Evolutionary conservation across 2,888 invertebrate species (phyloP), one percentile per base, ranked within the genome.

Genomic region (Lordiphosa andalusiaca): DNA sequence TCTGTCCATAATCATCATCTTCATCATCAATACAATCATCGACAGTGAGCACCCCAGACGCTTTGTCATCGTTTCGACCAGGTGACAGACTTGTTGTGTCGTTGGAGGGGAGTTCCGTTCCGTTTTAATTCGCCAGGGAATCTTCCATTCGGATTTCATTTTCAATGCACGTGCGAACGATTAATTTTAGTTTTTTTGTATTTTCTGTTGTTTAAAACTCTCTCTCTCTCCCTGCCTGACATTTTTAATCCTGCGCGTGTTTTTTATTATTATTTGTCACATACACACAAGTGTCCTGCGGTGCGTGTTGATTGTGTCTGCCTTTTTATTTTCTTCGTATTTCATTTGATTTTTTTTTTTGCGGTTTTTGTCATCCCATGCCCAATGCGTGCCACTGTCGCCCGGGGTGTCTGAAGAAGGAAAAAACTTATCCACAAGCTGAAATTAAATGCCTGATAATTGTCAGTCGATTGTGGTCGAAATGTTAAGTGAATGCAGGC

Each of bases 281-380:
- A 41, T 59, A 61, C 57, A 39, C 56, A 44, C 62, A 61, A 63
- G 57, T 58, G 50, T 84, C 84, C 84, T 84, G 77, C 53, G 62
- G 74, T 67, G 77, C 71, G 59, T 48, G 65, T 76, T 66, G 82
- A 82, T 84, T 81, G 71, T 63, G 58, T 69, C 61, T 53, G 60
- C 59, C 64, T 58, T 63, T 64, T 57, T 65, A 55, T 73, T 64
- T 69, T 59, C 58, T 67, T 21, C 19, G 41, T 25, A 19, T 42
- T 54, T 51, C 44, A 48, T 59, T 36, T 37, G 7, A 36, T 49
- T 54, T 58, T 36, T 21, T n/a, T 42, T 63, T 53, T 55, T 73
- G 75, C 61, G 75, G 82, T 74, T 71, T 48, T 64, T 68, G 82
- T 68, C 74, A 82, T 71, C 44, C 58, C 50, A 65, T 65, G 53